Evolutionary conservation across 1,140 invertebrate species (phyloP), one percentile per base, ranked within the genome.

Genomic region (Drosophila cardini): DNA sequence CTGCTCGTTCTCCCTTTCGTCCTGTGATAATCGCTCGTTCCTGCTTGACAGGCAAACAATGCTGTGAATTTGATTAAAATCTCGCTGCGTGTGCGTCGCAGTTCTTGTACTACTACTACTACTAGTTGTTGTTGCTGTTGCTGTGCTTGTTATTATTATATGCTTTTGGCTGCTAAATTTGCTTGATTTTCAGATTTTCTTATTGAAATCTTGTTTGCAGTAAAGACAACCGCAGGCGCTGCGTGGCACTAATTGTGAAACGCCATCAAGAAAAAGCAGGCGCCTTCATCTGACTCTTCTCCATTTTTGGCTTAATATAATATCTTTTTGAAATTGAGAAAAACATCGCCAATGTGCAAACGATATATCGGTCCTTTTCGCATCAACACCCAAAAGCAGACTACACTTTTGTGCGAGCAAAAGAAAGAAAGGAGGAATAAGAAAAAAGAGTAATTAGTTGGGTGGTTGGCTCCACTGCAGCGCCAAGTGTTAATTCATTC

Each of bases 21-120:
- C 72, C 76, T 76, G 73, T 80, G 82, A 90, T 90, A 90, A 90
- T 90, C 86, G 86, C 62, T 50, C 69, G 68, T 57, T 65, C 70
- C 71, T 83, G 76, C 69, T 87, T 90, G 89, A 90, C 89, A 89
- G 89, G 83, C 84, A 91, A 90, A 90, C 89, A 90, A 90, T 90
- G 89, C 89, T 90, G 89, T 91, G 89, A 90, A 90, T 90, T 90
- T 89, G 89, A 90, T 90, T 90, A 90, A 89, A 90, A 90, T 90
- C 89, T 79, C 84, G 63, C 85, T 78, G 84, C 80, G 80, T 87
- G 84, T 87, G 84, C 84, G 84, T 78, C 80, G 74, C 70, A 62
- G 65, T 71, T 67, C 61, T 45, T 55, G 50, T 75, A 74, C 48
- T 67, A 78, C 67, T 75, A 53, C 69, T 45, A 50, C 52, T 61